Evolutionary conservation across 1,140 invertebrate species (phyloP), one percentile per base, ranked within the genome.

Genomic region (Drosophila bipectinata): DNA sequence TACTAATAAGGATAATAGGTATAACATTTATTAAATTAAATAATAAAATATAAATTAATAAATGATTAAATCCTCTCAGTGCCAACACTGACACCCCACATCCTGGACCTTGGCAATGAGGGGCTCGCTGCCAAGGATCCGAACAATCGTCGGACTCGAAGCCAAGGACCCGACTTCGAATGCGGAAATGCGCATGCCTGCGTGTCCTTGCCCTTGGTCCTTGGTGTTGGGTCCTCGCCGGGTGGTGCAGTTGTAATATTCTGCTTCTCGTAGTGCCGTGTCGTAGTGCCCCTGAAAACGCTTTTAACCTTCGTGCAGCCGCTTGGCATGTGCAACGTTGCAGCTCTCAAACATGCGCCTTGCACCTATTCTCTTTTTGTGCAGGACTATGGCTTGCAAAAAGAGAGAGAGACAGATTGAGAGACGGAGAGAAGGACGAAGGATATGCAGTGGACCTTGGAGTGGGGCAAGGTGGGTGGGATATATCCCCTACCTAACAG

Each of bases 131-230:
- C 61, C 47, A 58, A 63, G 57, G 63, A 52, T 67, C 63, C 63
- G 63, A 67, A 15, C 21, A 3, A 60, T 14, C 63, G 18, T 26
- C 59, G n/a, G 34, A 24, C 37, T 30, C 45, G 21, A 30, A 54
- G 73, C 72, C 63, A 69, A 69, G 66, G 66, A 69, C 63, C 66
- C 63, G 63, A 69, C 39, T n/a, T 15, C 61, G 52, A 32, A 87
- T 72, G 77, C 83, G 83, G 83, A 89, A 89, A 89, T 89, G 85
- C 85, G 85, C 85, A 90, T 90, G 85, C 85, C 75, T 90, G 78
- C 71, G 85, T 90, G 85, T 90, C 85, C 85, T 90, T 90, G 85
- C 85, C 85, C 85, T 90, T 90, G 85, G 85, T 83, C 68, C 62
- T 60, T 79, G 44, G 59, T 71, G 56, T 54, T 28, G 39, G 30